Percentiles rank a stretch among this genome's conserved stretches.
Evolutionary conservation across 2,797 vertebrate genomes (phyloP).

Genomic region (Prunella strophiata): DNA sequence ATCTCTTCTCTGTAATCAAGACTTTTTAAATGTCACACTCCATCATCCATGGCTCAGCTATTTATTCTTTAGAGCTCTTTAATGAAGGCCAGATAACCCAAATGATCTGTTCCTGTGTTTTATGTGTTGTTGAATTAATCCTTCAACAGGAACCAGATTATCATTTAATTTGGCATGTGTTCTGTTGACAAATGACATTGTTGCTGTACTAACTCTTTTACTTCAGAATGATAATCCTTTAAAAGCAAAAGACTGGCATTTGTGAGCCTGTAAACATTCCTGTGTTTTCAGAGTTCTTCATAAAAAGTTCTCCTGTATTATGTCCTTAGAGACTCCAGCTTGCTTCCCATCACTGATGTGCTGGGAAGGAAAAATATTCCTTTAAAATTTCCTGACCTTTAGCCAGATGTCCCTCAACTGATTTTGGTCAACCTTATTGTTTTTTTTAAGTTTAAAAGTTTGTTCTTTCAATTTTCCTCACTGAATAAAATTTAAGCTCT

Average conservation of each 20-base stretch:
- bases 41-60: background rate
- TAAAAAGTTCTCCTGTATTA: background rate
- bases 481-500: background rate
- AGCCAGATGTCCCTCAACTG: background rate
- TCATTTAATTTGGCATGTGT: background rate
- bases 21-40: background rate
- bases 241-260: background rate
- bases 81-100: background rate
- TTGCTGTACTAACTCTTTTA: background rate
- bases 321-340: background rate
- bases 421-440: rapidly evolving
- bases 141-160: background rate
- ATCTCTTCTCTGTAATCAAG: background rate
- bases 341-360: background rate
- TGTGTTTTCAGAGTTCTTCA: background rate
- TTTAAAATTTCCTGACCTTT: background rate
- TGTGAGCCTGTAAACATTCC: background rate
- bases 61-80: background rate
- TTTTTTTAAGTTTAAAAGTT: background rate
- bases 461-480: background rate
- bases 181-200: background rate
- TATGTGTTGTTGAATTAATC: background rate
- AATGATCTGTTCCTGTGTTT: background rate
- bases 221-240: background rate
- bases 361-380: background rate